These are phyloP conservation scores for Thryonomys swinderianus DNA, from an alignment of 2,113 vertebrate species.

Conservation along the genomic window DNA sequence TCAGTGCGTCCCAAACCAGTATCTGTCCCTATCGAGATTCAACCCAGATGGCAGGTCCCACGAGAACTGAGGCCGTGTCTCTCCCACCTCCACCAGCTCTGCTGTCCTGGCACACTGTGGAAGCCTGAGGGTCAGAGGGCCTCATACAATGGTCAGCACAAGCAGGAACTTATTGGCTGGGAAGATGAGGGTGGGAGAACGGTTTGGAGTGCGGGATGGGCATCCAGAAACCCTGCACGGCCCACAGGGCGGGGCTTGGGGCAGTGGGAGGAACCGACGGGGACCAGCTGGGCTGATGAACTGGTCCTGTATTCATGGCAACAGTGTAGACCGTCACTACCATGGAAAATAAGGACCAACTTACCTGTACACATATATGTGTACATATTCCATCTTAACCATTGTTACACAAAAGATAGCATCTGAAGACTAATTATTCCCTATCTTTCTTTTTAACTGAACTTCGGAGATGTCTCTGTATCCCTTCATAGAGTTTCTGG, in stretches of 20 bases:
- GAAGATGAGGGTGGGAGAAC: neutral
- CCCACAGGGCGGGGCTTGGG: neutral
- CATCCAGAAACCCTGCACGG: neutral
- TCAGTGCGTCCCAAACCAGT: neutral
- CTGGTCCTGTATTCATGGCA: neutral
- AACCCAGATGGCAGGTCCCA: neutral
- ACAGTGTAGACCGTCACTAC: neutral
- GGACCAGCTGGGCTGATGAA: neutral
- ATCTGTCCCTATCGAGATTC: neutral
- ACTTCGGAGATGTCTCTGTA: neutral
- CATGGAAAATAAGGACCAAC: neutral
- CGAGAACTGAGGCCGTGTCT: neutral
- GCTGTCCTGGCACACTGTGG: neutral
- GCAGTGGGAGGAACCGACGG: neutral
- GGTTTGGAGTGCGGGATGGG: neutral
- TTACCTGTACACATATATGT: neutral
- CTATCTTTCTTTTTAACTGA: neutral
- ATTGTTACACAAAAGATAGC: neutral
- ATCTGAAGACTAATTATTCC: too few relatives aligned
- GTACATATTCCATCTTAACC: neutral
- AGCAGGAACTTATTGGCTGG: neutral
- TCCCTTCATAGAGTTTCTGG: neutral
- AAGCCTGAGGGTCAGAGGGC: neutral
- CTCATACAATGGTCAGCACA: neutral
- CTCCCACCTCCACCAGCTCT: neutral